Base-by-base conservation (phyloP, 2,113 vertebrate genomes). In the Nematolebias whitei region DNA sequence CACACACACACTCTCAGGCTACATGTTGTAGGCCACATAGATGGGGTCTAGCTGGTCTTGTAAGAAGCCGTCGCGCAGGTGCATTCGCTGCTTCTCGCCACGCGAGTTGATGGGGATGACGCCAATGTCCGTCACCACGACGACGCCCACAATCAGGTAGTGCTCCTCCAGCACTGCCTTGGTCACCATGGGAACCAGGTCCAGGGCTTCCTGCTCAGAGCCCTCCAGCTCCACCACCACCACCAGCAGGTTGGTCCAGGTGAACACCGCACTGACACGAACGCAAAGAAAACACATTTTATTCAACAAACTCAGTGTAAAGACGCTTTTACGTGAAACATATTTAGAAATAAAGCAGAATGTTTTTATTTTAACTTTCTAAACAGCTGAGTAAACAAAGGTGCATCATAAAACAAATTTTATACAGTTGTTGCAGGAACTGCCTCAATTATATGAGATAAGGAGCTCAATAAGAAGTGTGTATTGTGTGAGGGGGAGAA, bases 21-120 rank as follows among this genome's bases (percentile, higher is more conserved):
- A 99, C 97, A 99, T 99, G 91, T 99, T 99, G 94, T 99, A 99
- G 84, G 97, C 97, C 91, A 99, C 97, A 50, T 99, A 99, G 84
- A 99, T 97, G 75, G 96, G 97, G 86, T 99, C 97, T 73, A 99
- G 93, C 92, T 98, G 97, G 92, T 99, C 97, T 12, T 96, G 97
- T 89, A 99, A 91, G 90, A 99, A 99, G 70, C 97, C 97, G 47
- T 99, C 97, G 11, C 97, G 93, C 69, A 99, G 94, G 94, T 99
- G 97, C 97, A 99, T 99, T 67, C 97, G 95, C 89, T 99, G 97
- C 89, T 99, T 99, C 92, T 99, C 96, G 56, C 97, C 97, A 18
- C 97, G 95, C 65, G 97, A 99, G 93, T 99, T 99, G 92, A 99
- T 99, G 90, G 97, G 97, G 88, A 99, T 98, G 85, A 98, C 96